Conservation (phyloP, 2,888 invertebrate species). For the Cephalotes varians region DNA sequence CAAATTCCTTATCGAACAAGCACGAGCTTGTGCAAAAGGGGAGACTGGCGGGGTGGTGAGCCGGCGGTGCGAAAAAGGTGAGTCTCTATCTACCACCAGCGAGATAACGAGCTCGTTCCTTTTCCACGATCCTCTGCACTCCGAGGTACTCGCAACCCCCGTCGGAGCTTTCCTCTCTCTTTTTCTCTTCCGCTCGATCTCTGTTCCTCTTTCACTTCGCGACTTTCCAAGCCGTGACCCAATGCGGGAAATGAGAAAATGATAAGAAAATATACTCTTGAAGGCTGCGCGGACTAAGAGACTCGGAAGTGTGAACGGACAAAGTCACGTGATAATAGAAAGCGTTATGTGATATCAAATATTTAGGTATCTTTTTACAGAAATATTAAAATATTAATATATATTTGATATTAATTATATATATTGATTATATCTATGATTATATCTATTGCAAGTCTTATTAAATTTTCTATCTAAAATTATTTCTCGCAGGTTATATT, state of each 20-base stretch:
- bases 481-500: neutral
- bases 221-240: slow-evolving; percentile 62
- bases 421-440: too few species aligned
- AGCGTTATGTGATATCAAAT: slow-evolving; percentile 9
- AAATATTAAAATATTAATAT: neutral
- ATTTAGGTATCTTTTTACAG: neutral
- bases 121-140: slow-evolving; percentile 59
- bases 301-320: slow-evolving; percentile 27
- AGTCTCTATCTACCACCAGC: slow-evolving; percentile 71
- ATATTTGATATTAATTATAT: slow-evolving; percentile 8
- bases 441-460: neutral
- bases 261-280: slow-evolving; percentile 72
- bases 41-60: slow-evolving; percentile 55
- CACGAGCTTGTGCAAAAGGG: slow-evolving; percentile 68
- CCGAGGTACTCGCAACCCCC: slow-evolving; percentile 61
- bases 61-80: slow-evolving; percentile 72
- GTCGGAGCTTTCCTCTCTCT: slow-evolving; percentile 36
- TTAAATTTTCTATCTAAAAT: neutral
- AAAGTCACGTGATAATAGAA: slow-evolving; percentile 22
- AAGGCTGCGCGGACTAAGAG: slow-evolving; percentile 19
- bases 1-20: slow-evolving; percentile 83
- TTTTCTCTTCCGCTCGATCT: slow-evolving; percentile 26
- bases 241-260: slow-evolving; percentile 78
- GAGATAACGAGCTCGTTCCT: slow-evolving; percentile 75
- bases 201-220: slow-evolving; percentile 42